Evolutionary conservation across 2,888 invertebrate genomes (phyloP), one percentile per base, ranked within the genome.

Genomic region (Aproaerema taeniolella): DNA sequence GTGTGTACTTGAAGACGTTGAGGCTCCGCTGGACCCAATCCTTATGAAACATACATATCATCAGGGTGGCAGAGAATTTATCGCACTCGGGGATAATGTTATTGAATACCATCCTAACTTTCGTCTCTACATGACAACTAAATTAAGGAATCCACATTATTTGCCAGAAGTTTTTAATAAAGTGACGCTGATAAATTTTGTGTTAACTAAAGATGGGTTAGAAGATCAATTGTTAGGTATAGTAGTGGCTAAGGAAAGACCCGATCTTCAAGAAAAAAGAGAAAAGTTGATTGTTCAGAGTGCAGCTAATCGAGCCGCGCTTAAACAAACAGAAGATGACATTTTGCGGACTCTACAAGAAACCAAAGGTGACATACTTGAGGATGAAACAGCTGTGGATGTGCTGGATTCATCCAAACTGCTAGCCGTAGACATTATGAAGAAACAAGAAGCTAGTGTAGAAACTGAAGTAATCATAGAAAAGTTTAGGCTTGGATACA

Each of bases 371-470:
- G 95, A 96, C 67, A 96, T 97, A 63, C 86, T 97, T 45, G 97
- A 97, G 79, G 95, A 97, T 69, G 96, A 97, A 79, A 89, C 89
- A 2, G 97, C 97, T 2, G 95, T 97, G 52, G 90, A 94, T 68
- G 93, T 96, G 44, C 83, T 97, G 31, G 95, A 95, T 67, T 93
- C 94, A 2, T 96, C 96, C 0, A 96, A 97, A 78, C 73, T 88
- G 6, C 79, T 96, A 25, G 93, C 96, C 0, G 89, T 90, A 41
- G 95, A 95, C 60, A 96, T 97, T 44, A 89, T 90, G 48, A 91
- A 92, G 50, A 96, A 96, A 68, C 94, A 95, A 76, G 90, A 90
- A 77, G 91, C 91, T 47, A 92, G 94, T 25, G 87, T 91, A 52
- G 91, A 93, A 69, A 95, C 94, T 0, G 93, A 94, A 74, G 83